phyloP scores from a whole-genome alignment of 2,888 invertebrate genomes.

The Phlogophora meticulosa region DNA sequence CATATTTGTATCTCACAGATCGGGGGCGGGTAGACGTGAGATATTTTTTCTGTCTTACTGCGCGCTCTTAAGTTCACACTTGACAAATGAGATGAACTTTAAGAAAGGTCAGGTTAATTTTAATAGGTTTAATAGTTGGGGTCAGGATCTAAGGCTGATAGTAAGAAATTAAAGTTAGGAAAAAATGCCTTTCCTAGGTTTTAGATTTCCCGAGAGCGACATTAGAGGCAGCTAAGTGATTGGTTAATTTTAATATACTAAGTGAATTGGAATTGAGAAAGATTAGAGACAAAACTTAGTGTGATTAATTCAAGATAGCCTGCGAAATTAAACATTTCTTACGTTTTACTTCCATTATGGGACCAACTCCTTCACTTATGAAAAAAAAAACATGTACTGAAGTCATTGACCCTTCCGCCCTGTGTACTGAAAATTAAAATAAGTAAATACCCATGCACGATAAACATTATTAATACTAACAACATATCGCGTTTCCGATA shows the following conservation, averaged over 20 bases:
- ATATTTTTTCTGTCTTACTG: no score
- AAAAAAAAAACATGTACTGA: no score
- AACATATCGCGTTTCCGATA: not conserved
- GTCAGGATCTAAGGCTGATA: not conserved
- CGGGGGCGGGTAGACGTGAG: no score
- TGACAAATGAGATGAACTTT: not conserved
- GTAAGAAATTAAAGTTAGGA: conserved; percentile 3
- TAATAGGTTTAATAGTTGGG: no score
- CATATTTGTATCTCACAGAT: no score
- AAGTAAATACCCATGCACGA: no score
- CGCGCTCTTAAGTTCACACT: not conserved
- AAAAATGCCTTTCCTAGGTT: not conserved
- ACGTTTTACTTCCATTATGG: no score
- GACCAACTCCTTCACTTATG: no score
- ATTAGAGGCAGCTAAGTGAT: conserved; percentile 24
- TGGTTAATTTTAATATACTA: conserved; percentile 17
- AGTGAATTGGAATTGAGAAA: not conserved
- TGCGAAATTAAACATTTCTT: no score
- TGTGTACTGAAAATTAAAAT: no score
- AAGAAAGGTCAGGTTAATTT: not conserved
- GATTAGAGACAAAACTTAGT: not conserved
- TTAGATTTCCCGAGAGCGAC: conserved; percentile 21
- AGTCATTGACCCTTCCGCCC: no score
- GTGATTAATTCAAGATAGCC: no score
- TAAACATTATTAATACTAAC: not conserved